A percentile compares a stretch with the other conserved stretches of the same genome.
Evolutionary conservation across 2,888 invertebrate genomes (phyloP).

Genomic region (Parnassius orleans): DNA sequence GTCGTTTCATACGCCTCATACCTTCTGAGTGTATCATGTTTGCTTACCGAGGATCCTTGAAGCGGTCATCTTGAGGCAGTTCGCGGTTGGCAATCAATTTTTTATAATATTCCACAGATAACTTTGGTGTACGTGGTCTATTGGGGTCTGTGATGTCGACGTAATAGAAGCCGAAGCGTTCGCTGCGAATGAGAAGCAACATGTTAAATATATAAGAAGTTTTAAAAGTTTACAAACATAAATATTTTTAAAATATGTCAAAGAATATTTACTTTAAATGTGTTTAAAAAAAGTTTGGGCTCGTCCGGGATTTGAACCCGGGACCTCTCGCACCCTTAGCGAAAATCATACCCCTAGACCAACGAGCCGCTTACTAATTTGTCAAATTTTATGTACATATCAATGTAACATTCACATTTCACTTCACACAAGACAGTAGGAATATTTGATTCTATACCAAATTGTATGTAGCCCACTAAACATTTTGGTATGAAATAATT

Average conservation of each 20-base stretch:
- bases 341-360: conserved; percentile 82
- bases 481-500: too few species aligned
- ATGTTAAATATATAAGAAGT: neutral
- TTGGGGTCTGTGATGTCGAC: conserved; percentile 84
- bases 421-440: too few species aligned
- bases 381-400: too few species aligned
- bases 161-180: conserved; percentile 86
- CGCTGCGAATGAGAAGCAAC: conserved; percentile 64
- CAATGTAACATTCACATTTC: too few species aligned
- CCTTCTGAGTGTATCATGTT: neutral
- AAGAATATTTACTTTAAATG: too few species aligned
- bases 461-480: too few species aligned
- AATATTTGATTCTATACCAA: too few species aligned
- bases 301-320: conserved; percentile 82
- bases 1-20: too few species aligned
- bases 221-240: too few species aligned
- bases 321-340: conserved; percentile 82
- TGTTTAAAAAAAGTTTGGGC: conserved; percentile 47
- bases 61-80: conserved; percentile 63
- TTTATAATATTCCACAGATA: conserved; percentile 82
- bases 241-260: too few species aligned
- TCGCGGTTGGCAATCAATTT: conserved; percentile 73
- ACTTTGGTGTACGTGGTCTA: conserved; percentile 84
- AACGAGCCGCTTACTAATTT: conserved; percentile 61
- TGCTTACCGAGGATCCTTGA: conserved; percentile 61